Percentiles rank a stretch among this genome's conserved stretches.
phyloP scores from a whole-genome alignment of 2,888 invertebrate genomes.

The Blastobasis adustella region DNA sequence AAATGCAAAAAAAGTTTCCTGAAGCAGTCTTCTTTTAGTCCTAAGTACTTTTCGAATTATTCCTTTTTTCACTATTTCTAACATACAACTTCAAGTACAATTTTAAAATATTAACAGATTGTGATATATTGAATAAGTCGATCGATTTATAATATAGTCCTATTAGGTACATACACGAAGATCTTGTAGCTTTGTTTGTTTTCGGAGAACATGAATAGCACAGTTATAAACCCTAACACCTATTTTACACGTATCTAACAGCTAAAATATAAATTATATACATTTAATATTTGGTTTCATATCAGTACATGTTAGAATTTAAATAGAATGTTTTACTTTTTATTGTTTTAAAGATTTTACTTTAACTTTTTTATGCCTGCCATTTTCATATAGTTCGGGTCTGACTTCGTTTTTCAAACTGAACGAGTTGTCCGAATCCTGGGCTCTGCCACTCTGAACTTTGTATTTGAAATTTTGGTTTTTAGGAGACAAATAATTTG shows the following conservation, averaged over 20 bases:
- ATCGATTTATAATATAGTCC: not conserved
- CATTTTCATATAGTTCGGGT: not conserved
- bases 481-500: not conserved
- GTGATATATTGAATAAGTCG: not conserved
- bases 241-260: constrained; percentile 14
- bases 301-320: constrained; percentile 16
- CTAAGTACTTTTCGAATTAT: too few relatives aligned
- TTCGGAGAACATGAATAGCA: constrained; percentile 2
- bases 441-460: not conserved
- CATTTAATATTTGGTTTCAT: constrained; percentile 42
- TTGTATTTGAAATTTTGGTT: not conserved
- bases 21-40: too few relatives aligned
- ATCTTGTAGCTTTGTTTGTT: not conserved
- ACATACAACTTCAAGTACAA: too few relatives aligned
- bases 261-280: constrained; percentile 28
- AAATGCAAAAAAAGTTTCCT: too few relatives aligned
- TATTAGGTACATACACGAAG: not conserved
- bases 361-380: not conserved
- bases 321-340: not conserved
- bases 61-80: too few relatives aligned
- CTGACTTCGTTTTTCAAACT: not conserved
- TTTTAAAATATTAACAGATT: not conserved
- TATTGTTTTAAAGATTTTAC: not conserved
- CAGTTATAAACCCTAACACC: constrained; percentile 5
- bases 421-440: not conserved